These are phyloP conservation scores for Perca flavescens DNA, from an alignment of 2,113 vertebrate species.

Conservation along the genomic window DNA sequence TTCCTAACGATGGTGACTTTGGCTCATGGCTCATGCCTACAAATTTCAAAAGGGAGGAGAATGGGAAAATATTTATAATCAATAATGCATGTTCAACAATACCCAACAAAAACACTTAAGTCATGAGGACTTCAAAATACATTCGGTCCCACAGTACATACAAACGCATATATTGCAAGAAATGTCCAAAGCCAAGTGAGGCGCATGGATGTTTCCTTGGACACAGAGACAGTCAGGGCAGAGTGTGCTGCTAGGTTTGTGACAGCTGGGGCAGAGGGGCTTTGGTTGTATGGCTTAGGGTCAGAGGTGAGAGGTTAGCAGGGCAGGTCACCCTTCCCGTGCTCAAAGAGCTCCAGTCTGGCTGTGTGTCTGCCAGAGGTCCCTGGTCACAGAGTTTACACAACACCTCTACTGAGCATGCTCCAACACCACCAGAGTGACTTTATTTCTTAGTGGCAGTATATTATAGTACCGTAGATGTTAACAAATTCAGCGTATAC, in stretches of 20 bases:
- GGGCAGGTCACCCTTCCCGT: slow-evolving; percentile 68
- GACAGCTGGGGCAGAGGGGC: slow-evolving; percentile 76
- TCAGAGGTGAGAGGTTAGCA: slow-evolving; percentile 72
- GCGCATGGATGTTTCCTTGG: slow-evolving; percentile 8
- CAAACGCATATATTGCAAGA: slow-evolving; percentile 8
- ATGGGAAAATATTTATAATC: slow-evolving; percentile 26
- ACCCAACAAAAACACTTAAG: slow-evolving; percentile 7
- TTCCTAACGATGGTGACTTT: slow-evolving; percentile 99
- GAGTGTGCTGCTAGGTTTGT: slow-evolving; percentile 53
- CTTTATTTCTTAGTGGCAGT: background rate
- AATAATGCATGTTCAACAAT: slow-evolving; percentile 13
- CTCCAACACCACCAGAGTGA: slow-evolving; percentile 3
- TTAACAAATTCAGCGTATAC: background rate
- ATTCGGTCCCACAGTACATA: background rate
- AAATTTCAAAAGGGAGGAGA: slow-evolving; percentile 75
- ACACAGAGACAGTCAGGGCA: slow-evolving; percentile 31
- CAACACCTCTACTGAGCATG: slow-evolving; percentile 37
- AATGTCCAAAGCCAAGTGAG: slow-evolving; percentile 7
- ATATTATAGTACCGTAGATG: background rate
- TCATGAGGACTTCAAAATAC: slow-evolving; percentile 3
- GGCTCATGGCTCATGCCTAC: slow-evolving; percentile 99
- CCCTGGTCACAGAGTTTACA: slow-evolving; percentile 48
- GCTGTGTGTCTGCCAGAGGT: slow-evolving; percentile 57
- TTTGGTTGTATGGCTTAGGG: slow-evolving; percentile 62
- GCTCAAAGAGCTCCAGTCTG: slow-evolving; percentile 57